Percentiles rank a stretch among this genome's conserved stretches.
Evolutionary conservation across 1,140 invertebrate genomes (phyloP).

Genomic region (Orius insidiosus): DNA sequence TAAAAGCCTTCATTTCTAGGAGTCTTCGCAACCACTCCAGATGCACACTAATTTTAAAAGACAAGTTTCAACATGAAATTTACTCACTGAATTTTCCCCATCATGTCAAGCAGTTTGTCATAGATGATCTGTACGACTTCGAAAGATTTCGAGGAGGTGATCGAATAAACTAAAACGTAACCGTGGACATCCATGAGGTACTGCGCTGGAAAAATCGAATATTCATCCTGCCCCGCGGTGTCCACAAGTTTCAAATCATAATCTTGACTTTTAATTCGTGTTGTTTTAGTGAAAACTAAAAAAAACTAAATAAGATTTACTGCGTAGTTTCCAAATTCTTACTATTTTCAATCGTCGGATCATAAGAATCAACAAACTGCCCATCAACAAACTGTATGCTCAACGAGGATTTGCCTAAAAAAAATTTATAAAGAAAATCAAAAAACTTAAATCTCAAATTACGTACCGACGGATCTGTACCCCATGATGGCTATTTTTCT

Average conservation of each 20-base stretch:
- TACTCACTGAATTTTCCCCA: slow-evolving; percentile 93
- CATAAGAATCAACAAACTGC: slow-evolving; percentile 96
- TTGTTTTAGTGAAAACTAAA: slow-evolving; percentile 77
- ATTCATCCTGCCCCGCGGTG: slow-evolving; percentile 96
- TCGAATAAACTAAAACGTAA: slow-evolving; percentile 94
- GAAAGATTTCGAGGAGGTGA: slow-evolving; percentile 89
- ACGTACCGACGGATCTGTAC: slow-evolving; percentile 84
- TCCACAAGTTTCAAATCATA: slow-evolving; percentile 90
- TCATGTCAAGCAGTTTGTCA: slow-evolving; percentile 89
- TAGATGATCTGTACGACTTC: slow-evolving; percentile 94
- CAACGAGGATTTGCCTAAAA: slow-evolving; percentile 86
- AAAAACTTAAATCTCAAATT: slow-evolving; percentile 1
- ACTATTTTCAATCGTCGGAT: slow-evolving; percentile 98
- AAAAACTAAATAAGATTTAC: slow-evolving; percentile 3
- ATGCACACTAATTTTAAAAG: too few species aligned
- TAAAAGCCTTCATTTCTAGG: too few species aligned
- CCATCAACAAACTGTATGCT: slow-evolving; percentile 97
- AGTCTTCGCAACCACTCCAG: too few species aligned
- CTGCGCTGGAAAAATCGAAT: slow-evolving; percentile 91
- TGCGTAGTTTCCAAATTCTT: slow-evolving; percentile 31
- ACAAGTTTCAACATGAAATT: too few species aligned
- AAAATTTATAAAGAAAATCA: slow-evolving; percentile 1
- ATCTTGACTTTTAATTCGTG: slow-evolving; percentile 79
- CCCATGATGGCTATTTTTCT: slow-evolving; percentile 95
- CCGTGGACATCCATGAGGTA: slow-evolving; percentile 98